Base-by-base conservation (phyloP, 2,888 invertebrate species). In the Meteorus cinctellus region DNA sequence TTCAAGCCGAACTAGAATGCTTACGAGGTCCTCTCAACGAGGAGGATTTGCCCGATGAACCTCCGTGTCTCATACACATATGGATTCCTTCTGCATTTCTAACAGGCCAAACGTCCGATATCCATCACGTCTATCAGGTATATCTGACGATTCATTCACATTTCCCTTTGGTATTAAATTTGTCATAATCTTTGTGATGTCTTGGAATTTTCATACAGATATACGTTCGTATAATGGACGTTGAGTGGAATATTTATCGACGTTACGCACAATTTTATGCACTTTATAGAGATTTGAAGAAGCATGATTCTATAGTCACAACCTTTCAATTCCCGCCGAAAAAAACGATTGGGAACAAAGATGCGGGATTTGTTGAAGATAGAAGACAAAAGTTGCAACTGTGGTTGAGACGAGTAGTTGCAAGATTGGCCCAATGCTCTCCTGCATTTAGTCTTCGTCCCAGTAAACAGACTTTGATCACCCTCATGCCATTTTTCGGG, bases 161-260 rank as follows among this genome's bases (percentile, higher is more conserved):
- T 41, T 10, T 41, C 8, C 8, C 8, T 10, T 10, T 41, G 6
- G 3, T 10, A 41, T 10, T 1, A 41, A 12, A 41, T 8, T 41
- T 10, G 41, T 12, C 5, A 5, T 10, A 41, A 10, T 10, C 41
- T 41, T 1, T 41, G 31, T 45, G 65, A 16, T 41, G 14, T 48
- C 36, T 24, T 24, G 24, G 27, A 59, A 45, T 59, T 76, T 34
- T 66, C 31, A 90, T 90, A 4, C 84, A 96, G 95, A 93, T 96
- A 82, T 96, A 95, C 84, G 88, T 97, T 51, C 93, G 96, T 82
- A 94, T 97, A 71, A 93, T 95, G 65, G 94, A 95, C 84, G 97
- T 96, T 81, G 98, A 98, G 88, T 98, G 98, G 98, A 97, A 96
- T 86, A 94, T 98, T n/a, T 97, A 97, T 88, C 93, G 97, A 82